phyloP scores from a whole-genome alignment of 2,797 vertebrate genomes.

The Sebastes hubbsi region DNA sequence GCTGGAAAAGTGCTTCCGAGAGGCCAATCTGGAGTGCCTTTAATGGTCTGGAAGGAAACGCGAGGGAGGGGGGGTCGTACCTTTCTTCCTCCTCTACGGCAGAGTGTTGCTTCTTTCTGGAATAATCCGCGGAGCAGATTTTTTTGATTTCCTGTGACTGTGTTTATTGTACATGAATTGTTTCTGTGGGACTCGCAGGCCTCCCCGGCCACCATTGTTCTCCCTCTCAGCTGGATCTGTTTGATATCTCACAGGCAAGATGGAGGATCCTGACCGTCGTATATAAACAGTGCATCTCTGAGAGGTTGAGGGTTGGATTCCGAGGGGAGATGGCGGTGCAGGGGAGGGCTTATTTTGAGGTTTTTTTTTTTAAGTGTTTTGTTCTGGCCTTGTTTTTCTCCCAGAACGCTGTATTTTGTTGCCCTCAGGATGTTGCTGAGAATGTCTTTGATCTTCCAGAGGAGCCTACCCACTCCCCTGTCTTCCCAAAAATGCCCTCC shows the following conservation, averaged over 20 bases:
- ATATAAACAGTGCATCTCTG: conserved; percentile 43
- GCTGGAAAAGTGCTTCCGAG: conserved; percentile 77
- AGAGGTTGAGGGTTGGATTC: conserved; percentile 48
- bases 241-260: conserved; percentile 57
- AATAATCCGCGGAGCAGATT: conserved; percentile 63
- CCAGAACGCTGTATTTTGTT: conserved; percentile 60
- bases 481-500: conserved; percentile 59
- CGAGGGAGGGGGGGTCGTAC: conserved; percentile 17
- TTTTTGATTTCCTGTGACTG: conserved; percentile 72
- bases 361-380: conserved; percentile 28
- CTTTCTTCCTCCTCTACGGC: conserved; percentile 62
- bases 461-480: conserved; percentile 61
- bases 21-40: conserved; percentile 83
- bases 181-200: conserved; percentile 64
- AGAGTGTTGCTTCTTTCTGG: conserved; percentile 64
- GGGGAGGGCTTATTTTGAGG: conserved; percentile 32
- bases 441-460: conserved; percentile 78
- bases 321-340: conserved; percentile 10
- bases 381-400: conserved; percentile 30
- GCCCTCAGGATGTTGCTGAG: conserved; percentile 72
- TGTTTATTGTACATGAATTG: conserved; percentile 76
- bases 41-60: conserved; percentile 72
- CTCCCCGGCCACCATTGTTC: conserved; percentile 51
- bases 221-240: conserved; percentile 65
- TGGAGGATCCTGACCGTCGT: conserved; percentile 46